Percentiles rank a stretch among this genome's conserved stretches.
Evolutionary conservation across 2,888 invertebrate species (phyloP).

Genomic region (Coleophora deauratella): DNA sequence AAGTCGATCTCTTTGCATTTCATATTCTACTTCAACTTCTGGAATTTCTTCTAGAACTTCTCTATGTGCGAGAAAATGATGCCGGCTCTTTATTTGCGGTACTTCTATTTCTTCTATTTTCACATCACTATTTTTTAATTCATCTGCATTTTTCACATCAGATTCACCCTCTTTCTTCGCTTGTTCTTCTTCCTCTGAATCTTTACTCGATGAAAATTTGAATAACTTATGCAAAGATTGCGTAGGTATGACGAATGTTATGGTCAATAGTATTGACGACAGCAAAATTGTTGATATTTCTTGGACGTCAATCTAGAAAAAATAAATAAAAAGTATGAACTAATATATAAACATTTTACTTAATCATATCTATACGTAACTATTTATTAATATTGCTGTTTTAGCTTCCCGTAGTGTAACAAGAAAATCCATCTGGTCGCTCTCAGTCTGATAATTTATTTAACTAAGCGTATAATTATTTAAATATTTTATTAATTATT

Average conservation of each 20-base stretch:
- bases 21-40: conserved; percentile 57
- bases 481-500: no score
- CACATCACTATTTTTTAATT: conserved; percentile 25
- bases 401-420: no score
- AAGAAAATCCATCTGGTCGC: no score
- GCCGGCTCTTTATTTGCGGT: conserved; percentile 32
- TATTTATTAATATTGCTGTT: no score
- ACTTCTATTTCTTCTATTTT: conserved; percentile 28
- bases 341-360: no score
- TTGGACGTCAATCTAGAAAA: conserved; percentile 68
- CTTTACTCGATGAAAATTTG: conserved; percentile 26
- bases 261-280: conserved; percentile 69
- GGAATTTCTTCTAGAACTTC: conserved; percentile 65
- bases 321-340: conserved; percentile 6
- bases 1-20: conserved; percentile 45
- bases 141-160: conserved; percentile 10
- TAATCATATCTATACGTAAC: no score
- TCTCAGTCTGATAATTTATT: no score
- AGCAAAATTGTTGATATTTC: conserved; percentile 71
- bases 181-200: conserved; percentile 13
- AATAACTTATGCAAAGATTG: conserved; percentile 61
- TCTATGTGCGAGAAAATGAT: conserved; percentile 52
- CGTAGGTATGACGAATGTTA: conserved; percentile 79
- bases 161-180: conserved; percentile 20
- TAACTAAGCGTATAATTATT: no score